phyloP scores from a whole-genome alignment of 35 echinoderm and acorn worm species.

The Apostichopus japonicus region DNA sequence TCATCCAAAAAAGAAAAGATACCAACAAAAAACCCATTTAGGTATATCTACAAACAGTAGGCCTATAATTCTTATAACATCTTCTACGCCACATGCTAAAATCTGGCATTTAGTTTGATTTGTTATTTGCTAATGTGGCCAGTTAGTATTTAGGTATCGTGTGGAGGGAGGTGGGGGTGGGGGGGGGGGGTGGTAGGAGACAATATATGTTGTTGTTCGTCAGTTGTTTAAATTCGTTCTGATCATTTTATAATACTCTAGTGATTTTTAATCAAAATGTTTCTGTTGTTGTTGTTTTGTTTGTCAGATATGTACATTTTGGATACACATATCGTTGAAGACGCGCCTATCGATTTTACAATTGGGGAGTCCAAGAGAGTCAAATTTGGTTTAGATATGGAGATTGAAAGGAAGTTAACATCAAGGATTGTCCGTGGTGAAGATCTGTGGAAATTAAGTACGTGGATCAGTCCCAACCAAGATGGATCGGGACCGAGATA shows the following conservation, averaged over 20 bases:
- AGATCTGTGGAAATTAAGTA: conserved; percentile 24
- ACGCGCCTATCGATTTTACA: not conserved
- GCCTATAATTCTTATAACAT: too few relatives aligned
- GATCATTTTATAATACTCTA: not conserved
- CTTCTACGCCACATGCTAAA: too few relatives aligned
- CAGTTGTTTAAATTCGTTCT: not conserved
- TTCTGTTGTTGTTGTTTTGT: not conserved
- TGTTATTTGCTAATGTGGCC: too few relatives aligned
- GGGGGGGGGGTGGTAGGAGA: too few relatives aligned
- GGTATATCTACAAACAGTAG: too few relatives aligned
- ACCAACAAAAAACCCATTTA: too few relatives aligned
- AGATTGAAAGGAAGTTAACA: not conserved
- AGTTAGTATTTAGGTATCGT: too few relatives aligned
- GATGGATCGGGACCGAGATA: conserved; percentile 15
- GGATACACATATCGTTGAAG: not conserved
- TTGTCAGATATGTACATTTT: not conserved
- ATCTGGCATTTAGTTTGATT: too few relatives aligned
- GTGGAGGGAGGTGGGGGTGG: too few relatives aligned
- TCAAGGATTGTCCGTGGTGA: conserved; percentile 8
- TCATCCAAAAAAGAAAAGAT: too few relatives aligned
- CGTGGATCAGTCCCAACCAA: conserved; percentile 17
- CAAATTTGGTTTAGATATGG: not conserved
- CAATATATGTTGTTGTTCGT: too few relatives aligned
- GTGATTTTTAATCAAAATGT: not conserved
- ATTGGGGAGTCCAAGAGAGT: not conserved